phyloP scores from a whole-genome alignment of 2,888 invertebrate species.

The Drosophila parthenogenetica region DNA sequence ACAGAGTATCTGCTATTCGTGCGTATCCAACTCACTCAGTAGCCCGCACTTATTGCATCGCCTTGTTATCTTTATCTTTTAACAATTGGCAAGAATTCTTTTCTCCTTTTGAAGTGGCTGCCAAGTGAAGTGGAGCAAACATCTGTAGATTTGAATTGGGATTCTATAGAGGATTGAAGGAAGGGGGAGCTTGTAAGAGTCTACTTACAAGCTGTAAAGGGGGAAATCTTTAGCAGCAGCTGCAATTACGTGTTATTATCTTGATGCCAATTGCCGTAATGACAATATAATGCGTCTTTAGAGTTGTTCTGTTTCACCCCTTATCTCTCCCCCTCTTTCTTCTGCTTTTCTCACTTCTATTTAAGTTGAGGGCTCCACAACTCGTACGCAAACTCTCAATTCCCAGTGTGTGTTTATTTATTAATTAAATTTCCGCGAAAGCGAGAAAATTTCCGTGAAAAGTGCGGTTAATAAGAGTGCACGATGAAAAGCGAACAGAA shows the following conservation, averaged over 20 bases:
- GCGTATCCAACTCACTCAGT: not conserved
- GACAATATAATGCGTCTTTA: conserved; percentile 42
- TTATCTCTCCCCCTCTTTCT: not conserved
- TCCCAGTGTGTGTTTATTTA: conserved; percentile 12
- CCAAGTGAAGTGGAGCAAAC: conserved; percentile 48
- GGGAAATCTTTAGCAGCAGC: not conserved
- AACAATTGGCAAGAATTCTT: conserved; percentile 46
- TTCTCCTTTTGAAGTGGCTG: conserved; percentile 36
- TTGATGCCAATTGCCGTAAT: conserved; percentile 42
- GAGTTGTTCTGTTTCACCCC: too few species aligned
- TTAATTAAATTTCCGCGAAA: conserved; percentile 47
- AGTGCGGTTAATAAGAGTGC: conserved; percentile 17
- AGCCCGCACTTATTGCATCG: conserved; percentile 5
- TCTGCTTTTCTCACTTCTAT: not conserved
- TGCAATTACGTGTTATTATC: conserved; percentile 45
- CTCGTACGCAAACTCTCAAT: conserved; percentile 14
- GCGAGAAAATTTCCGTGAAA: conserved; percentile 28
- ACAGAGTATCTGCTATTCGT: not conserved
- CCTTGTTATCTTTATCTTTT: conserved; percentile 30
- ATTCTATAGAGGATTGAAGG: not conserved
- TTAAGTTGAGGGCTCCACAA: not conserved
- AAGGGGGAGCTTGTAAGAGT: not conserved
- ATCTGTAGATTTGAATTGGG: conserved; percentile 4
- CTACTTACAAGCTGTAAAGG: not conserved
- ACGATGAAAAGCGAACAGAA: conserved; percentile 11